Percentiles rank a stretch among this genome's conserved stretches.
Conservation (phyloP, 1,140 invertebrate genomes). For the Drosophila truncata region DNA sequence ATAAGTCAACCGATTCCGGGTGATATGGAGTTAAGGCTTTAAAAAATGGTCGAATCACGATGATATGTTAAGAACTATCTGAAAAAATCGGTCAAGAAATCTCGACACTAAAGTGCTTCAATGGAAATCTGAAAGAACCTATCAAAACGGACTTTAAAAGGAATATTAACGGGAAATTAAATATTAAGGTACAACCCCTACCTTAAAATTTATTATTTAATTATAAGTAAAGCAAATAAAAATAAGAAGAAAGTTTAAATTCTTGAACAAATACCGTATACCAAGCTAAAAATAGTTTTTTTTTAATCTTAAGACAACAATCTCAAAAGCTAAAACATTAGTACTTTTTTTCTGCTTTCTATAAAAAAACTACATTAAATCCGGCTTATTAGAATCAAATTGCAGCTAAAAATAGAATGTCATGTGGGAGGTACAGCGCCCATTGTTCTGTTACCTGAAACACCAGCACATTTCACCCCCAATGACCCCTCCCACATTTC, state of each 20-base stretch:
- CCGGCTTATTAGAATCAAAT: conserved; percentile 1
- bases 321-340: not conserved
- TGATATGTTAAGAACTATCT: not conserved
- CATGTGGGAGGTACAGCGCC: not conserved
- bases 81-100: not conserved
- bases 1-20: not conserved
- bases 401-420: conserved; percentile 1
- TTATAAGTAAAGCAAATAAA: not conserved
- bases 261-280: not conserved
- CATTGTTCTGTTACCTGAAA: conserved; percentile 11
- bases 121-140: not conserved
- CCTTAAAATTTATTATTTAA: too few species aligned
- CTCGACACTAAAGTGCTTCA: not conserved
- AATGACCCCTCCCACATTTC: too few species aligned
- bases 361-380: not conserved
- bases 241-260: rapidly evolving
- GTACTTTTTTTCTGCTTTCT: not conserved
- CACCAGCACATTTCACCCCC: not conserved
- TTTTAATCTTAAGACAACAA: too few species aligned
- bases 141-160: not conserved
- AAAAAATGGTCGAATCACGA: not conserved
- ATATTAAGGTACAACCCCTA: not conserved
- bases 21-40: too few species aligned
- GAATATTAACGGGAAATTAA: too few species aligned
- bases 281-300: too few species aligned